Percentiles rank a stretch among this genome's conserved stretches.
Conservation (phyloP, 2,888 invertebrate species). For the Troides helena region DNA sequence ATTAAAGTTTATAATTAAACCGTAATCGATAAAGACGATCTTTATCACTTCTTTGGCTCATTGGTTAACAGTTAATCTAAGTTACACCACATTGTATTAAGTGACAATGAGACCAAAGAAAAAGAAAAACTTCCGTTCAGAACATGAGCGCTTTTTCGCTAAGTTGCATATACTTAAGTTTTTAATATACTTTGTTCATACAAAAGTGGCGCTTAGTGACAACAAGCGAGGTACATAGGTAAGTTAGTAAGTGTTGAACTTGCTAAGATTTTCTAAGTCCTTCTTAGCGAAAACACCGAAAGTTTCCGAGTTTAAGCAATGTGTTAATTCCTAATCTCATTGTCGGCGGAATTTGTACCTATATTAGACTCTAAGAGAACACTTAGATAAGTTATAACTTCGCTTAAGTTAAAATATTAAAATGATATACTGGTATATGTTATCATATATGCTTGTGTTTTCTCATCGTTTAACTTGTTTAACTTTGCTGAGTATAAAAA, state of each 20-base stretch:
- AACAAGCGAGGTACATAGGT: slow-evolving; percentile 14
- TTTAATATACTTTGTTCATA: slow-evolving; percentile 2
- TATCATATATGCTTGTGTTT: background rate
- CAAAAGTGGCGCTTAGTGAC: slow-evolving; percentile 7
- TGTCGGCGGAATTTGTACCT: slow-evolving; percentile 6
- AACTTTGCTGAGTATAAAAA: too few relatives aligned
- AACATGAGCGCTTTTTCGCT: background rate
- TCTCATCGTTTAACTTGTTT: too few relatives aligned
- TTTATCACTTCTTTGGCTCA: too few relatives aligned
- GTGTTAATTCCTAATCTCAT: slow-evolving; percentile 24
- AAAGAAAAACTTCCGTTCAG: too few relatives aligned
- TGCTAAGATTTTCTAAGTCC: slow-evolving; percentile 15
- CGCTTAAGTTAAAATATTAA: background rate
- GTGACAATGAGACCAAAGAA: too few relatives aligned
- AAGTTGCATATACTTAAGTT: background rate
- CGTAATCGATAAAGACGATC: too few relatives aligned
- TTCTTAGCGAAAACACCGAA: slow-evolving; percentile 7
- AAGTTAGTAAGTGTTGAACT: slow-evolving; percentile 21
- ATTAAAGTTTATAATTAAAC: too few relatives aligned
- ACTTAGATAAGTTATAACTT: background rate
- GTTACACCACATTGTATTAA: too few relatives aligned
- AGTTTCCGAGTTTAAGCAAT: slow-evolving; percentile 16
- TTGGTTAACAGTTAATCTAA: too few relatives aligned
- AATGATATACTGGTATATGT: background rate
- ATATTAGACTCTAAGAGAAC: slow-evolving; percentile 3